Evolutionary conservation across 2,797 vertebrate species (phyloP).

Genomic region (Oreochromis mossambicus): DNA sequence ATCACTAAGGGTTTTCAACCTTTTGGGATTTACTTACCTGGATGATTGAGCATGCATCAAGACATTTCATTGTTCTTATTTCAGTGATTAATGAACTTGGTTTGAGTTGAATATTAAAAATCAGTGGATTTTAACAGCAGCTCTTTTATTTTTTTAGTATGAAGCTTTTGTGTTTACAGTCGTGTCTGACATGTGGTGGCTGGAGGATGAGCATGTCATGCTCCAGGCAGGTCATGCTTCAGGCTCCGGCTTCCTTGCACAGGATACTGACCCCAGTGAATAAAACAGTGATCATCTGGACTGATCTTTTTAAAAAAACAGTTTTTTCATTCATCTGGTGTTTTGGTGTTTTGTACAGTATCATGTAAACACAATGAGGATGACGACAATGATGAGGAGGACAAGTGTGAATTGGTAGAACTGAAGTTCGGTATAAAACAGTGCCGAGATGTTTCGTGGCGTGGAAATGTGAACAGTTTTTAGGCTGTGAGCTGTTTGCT

Average conservation of each 20-base stretch:
- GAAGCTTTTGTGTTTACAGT: neutral
- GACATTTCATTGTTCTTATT: neutral
- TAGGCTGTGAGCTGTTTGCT: neutral
- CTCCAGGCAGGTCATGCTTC: neutral
- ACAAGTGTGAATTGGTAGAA: neutral
- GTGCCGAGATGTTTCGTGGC: neutral
- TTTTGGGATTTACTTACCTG: neutral
- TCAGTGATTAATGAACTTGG: neutral
- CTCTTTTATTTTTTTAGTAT: neutral
- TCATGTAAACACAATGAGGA: neutral
- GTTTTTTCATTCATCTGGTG: neutral
- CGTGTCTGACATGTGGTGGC: neutral
- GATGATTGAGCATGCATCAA: neutral
- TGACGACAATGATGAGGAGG: neutral
- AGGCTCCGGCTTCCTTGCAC: neutral
- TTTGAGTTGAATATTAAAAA: neutral
- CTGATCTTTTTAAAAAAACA: accelerated
- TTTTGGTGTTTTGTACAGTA: neutral
- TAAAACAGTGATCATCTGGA: neutral
- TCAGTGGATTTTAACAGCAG: neutral
- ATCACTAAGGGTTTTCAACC: neutral
- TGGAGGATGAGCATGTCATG: neutral
- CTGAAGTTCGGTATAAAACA: neutral
- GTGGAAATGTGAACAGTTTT: neutral
- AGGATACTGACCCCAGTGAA: neutral